These are phyloP conservation scores for Andrena minutula DNA, from an alignment of 2,888 invertebrate genomes.

Conservation along the genomic window DNA sequence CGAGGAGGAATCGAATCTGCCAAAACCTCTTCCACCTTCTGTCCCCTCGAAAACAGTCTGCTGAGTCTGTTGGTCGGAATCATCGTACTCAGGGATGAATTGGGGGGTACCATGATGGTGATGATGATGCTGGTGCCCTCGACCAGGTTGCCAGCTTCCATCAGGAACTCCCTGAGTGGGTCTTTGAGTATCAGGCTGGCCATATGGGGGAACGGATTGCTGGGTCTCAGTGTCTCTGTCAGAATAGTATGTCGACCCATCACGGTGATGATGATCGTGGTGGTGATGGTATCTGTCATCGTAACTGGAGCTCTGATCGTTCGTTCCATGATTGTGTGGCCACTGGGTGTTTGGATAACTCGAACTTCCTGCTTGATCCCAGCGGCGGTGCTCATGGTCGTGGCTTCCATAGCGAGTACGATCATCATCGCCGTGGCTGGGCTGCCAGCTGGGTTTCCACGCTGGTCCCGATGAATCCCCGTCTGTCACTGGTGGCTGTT, in stretches of 20 bases:
- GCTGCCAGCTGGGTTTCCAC: conserved; percentile 37
- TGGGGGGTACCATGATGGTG: background rate
- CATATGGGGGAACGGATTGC: conserved; percentile 39
- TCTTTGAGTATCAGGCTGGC: conserved; percentile 31
- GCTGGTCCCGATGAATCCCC: conserved; percentile 15
- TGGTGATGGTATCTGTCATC: conserved; percentile 6
- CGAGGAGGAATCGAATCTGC: conserved; percentile 2
- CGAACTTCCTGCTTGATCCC: conserved; percentile 25
- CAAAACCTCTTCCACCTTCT: background rate
- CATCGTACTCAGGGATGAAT: background rate
- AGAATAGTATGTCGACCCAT: conserved; percentile 30
- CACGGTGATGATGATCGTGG: conserved; percentile 32
- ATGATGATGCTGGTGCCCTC: conserved; percentile 34
- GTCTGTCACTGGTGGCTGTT: conserved; percentile 1
- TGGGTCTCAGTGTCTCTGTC: conserved; percentile 14
- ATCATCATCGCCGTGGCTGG: background rate
- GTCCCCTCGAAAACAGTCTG: conserved; percentile 11
- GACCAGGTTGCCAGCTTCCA: conserved; percentile 18
- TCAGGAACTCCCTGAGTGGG: conserved; percentile 15
- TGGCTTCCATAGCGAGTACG: conserved; percentile 1
- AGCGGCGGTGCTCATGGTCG: background rate
- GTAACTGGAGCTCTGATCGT: background rate
- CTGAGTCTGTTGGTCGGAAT: conserved; percentile 25
- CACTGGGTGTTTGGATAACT: background rate
- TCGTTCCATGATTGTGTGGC: conserved; percentile 11